phyloP scores from a whole-genome alignment of 2,113 vertebrate species.

The Thymallus thymallus region DNA sequence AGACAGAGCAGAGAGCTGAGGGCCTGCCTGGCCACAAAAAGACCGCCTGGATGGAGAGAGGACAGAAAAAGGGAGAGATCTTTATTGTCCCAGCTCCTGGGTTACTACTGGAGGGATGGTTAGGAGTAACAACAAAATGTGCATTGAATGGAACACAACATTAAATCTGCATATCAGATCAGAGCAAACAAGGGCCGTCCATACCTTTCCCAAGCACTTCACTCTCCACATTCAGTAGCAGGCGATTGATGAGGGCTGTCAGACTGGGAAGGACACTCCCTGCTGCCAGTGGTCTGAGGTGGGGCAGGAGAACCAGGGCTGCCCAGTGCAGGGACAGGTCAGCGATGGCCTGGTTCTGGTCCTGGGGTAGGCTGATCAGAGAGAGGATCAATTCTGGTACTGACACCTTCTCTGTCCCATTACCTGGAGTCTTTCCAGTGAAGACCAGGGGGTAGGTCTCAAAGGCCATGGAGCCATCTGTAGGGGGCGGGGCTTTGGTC shows the following conservation, averaged over 20 bases:
- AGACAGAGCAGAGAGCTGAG: slow-evolving; percentile 88
- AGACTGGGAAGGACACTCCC: slow-evolving; percentile 68
- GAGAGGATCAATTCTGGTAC: slow-evolving; percentile 81
- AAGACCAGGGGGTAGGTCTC: slow-evolving; percentile 93
- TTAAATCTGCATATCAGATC: no score
- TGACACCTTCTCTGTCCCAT: slow-evolving; percentile 35
- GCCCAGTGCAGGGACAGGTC: slow-evolving; percentile 85
- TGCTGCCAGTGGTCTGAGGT: slow-evolving; percentile 84
- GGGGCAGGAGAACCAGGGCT: slow-evolving; percentile 88
- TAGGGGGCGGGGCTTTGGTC: slow-evolving; percentile 88
- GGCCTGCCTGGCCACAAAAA: slow-evolving; percentile 89
- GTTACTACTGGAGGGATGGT: no score
- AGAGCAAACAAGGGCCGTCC: slow-evolving; percentile 29
- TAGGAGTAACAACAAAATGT: no score
- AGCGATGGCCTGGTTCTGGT: slow-evolving; percentile 47
- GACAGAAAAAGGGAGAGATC: no score
- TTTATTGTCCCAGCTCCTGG: no score
- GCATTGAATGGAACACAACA: no score
- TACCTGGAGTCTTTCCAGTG: slow-evolving; percentile 50
- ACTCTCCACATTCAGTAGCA: slow-evolving; percentile 76
- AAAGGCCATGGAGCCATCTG: slow-evolving; percentile 87
- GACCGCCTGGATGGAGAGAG: slow-evolving; percentile 68
- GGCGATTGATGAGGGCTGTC: slow-evolving; percentile 71
- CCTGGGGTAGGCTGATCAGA: slow-evolving; percentile 68
- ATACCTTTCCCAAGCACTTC: slow-evolving; percentile 81